Percentiles rank a stretch among this genome's conserved stretches.
phyloP scores from a whole-genome alignment of 2,888 invertebrate genomes.

The Drosophila pseudotalamancana region DNA sequence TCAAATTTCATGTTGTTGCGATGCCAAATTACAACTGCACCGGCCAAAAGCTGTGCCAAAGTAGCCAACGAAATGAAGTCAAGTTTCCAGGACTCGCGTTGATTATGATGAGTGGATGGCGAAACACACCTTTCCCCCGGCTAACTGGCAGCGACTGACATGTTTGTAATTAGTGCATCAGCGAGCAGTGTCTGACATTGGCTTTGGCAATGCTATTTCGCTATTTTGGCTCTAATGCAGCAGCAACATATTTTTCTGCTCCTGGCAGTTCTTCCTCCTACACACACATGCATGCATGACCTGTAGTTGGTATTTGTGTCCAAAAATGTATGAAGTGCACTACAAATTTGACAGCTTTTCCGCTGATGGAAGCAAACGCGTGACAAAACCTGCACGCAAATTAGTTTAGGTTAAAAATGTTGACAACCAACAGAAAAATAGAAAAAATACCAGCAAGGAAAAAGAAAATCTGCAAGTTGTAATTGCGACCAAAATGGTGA shows the following conservation, averaged over 20 bases:
- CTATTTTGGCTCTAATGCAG: slow-evolving; percentile 34
- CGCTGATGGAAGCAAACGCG: slow-evolving; percentile 24
- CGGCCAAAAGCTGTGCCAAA: slow-evolving; percentile 26
- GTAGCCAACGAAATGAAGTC: slow-evolving; percentile 20
- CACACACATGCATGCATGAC: not conserved
- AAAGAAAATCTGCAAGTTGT: slow-evolving; percentile 8
- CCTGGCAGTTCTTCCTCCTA: not conserved
- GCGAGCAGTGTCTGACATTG: slow-evolving; percentile 36
- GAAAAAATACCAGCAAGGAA: not conserved
- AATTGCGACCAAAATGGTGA: slow-evolving; percentile 13
- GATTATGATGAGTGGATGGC: slow-evolving; percentile 35
- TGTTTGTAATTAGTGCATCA: slow-evolving; percentile 71
- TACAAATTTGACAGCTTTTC: slow-evolving; percentile 21
- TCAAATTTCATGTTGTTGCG: slow-evolving; percentile 54
- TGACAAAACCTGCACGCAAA: slow-evolving; percentile 56
- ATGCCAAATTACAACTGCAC: slow-evolving; percentile 39
- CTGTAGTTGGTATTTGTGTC: slow-evolving; percentile 1
- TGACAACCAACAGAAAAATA: not conserved
- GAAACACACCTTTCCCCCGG: not conserved
- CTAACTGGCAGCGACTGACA: slow-evolving; percentile 52
- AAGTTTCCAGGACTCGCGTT: slow-evolving; percentile 11
- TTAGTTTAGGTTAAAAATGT: slow-evolving; percentile 59
- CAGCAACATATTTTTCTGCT: slow-evolving; percentile 19
- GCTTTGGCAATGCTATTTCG: slow-evolving; percentile 20
- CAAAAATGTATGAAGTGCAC: slow-evolving; percentile 2